Conservation (phyloP, 2,113 vertebrate genomes). For the Cyanoramphus novaezelandiae region DNA sequence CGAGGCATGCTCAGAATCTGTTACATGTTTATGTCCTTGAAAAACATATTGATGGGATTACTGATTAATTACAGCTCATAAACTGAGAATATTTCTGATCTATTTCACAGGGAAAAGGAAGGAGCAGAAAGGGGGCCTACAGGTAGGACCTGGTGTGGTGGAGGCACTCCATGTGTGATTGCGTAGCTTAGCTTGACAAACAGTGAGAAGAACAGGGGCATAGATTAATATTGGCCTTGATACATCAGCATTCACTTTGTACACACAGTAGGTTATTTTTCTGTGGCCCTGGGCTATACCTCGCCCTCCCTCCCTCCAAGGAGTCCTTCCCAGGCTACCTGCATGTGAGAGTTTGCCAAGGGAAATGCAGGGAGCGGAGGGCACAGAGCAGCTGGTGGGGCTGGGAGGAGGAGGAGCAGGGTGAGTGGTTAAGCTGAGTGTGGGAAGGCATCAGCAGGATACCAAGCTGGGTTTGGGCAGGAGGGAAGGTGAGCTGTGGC, state of each 20-base stretch:
- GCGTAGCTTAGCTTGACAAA: accelerated
- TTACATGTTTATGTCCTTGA: background rate
- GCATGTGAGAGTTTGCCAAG: background rate
- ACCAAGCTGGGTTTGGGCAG: background rate
- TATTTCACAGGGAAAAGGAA: background rate
- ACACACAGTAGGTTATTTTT: background rate
- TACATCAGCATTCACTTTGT: background rate
- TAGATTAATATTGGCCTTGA: background rate
- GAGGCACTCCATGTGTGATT: background rate
- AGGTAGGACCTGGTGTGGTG: background rate
- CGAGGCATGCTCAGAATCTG: background rate
- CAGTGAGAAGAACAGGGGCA: background rate
- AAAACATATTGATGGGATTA: background rate
- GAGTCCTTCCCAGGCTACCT: background rate
- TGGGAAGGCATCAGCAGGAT: background rate
- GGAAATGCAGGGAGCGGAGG: background rate
- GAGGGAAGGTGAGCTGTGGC: background rate
- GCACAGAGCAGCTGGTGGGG: accelerated
- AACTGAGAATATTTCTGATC: background rate
- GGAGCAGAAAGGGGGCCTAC: background rate
- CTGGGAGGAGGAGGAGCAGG: background rate
- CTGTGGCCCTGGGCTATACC: background rate
- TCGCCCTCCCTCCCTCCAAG: background rate
- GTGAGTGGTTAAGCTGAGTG: accelerated
- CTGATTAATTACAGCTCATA: background rate